Conservation (phyloP, 2,113 vertebrate species). For the Plecturocebus donacophilus region DNA sequence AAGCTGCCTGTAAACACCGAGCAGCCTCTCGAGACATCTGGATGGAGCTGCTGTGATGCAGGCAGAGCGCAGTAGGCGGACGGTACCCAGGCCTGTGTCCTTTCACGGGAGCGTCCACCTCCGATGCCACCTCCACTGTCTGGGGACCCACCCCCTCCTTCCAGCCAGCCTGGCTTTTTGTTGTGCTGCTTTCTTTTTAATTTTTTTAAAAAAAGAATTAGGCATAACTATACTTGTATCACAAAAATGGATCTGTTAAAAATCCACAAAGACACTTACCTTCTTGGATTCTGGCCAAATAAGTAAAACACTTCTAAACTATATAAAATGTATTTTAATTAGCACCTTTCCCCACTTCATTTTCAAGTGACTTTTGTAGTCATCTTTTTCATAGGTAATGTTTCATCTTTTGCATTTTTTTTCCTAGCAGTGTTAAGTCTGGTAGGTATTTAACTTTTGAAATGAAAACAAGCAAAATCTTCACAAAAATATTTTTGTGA, state of each 20-base stretch:
- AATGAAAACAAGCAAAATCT: neutral
- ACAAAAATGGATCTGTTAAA: neutral
- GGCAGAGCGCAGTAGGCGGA: no score
- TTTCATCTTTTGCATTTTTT: neutral
- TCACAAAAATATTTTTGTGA: neutral
- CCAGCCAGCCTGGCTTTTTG: neutral
- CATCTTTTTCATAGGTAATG: neutral
- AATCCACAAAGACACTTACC: neutral
- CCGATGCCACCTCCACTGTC: accelerated
- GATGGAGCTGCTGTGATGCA: neutral
- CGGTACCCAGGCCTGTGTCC: no score
- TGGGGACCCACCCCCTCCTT: neutral
- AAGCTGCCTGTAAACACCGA: neutral
- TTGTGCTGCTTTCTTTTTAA: neutral
- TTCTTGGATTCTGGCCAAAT: neutral
- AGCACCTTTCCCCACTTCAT: no score
- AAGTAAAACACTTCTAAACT: no score
- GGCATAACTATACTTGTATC: neutral
- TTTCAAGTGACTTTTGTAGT: neutral
- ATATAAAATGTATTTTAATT: neutral
- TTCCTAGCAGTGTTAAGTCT: neutral
- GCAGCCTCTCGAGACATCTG: neutral
- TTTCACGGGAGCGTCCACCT: neutral
- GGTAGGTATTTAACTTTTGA: neutral
- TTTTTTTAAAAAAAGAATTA: neutral